These are phyloP conservation scores for Drosophila albomicans DNA, from an alignment of 1,140 invertebrate genomes.

Conservation along the genomic window DNA sequence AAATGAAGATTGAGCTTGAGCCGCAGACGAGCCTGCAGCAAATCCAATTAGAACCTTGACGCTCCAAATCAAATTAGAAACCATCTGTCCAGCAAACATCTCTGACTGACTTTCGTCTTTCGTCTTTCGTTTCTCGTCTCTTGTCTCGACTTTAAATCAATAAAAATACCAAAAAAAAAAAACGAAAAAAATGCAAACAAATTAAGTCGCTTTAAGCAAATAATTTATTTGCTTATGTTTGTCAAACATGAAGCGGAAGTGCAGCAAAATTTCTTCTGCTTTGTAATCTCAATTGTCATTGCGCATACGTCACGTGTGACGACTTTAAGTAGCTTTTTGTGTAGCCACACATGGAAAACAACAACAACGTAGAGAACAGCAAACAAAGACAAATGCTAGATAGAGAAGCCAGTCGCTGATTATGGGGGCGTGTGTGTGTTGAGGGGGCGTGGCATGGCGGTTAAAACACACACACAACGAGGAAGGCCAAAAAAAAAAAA, in stretches of 20 bases:
- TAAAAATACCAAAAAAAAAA: conserved; percentile 10
- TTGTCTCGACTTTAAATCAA: conserved; percentile 37
- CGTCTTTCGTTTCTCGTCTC: conserved; percentile 6
- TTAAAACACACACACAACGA: background rate
- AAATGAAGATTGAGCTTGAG: conserved; percentile 71
- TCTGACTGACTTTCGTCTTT: background rate
- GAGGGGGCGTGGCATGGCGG: background rate
- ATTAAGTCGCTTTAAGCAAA: conserved; percentile 5
- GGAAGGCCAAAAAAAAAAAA: conserved; percentile 17
- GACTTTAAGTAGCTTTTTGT: conserved; percentile 66
- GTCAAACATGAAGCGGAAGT: conserved; percentile 16
- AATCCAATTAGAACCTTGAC: conserved; percentile 64
- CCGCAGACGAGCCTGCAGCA: conserved; percentile 42
- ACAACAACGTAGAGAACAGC: background rate
- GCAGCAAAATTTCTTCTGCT: conserved; percentile 7
- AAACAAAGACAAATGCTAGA: conserved; percentile 1
- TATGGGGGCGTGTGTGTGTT: conserved; percentile 1
- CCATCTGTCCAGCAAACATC: conserved; percentile 14
- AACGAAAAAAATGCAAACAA: background rate
- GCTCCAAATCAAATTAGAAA: conserved; percentile 72
- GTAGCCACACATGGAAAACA: conserved; percentile 22
- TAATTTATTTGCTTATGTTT: conserved; percentile 34
- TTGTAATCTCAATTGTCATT: conserved; percentile 36
- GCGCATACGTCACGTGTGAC: conserved; percentile 48
- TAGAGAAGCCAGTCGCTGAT: background rate